Percentiles rank a stretch among this genome's conserved stretches.
These are phyloP conservation scores for Epinephelus lanceolatus DNA, from an alignment of 2,113 vertebrate species.

Conservation along the genomic window DNA sequence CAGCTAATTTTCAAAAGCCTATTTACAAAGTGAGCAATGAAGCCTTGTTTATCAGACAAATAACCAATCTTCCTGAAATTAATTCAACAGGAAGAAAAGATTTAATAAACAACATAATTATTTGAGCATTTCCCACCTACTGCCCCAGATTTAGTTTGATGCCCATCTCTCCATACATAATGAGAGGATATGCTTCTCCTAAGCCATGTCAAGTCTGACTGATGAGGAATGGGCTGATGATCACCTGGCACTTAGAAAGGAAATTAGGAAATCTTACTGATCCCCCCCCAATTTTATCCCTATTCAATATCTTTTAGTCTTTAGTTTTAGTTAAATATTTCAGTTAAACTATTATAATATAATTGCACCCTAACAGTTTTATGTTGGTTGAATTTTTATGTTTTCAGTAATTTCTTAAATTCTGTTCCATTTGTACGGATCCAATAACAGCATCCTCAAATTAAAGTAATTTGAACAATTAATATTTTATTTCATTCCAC, in stretches of 20 bases:
- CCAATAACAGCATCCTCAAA: not conserved
- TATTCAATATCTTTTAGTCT: too few relatives aligned
- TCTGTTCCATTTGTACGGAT: not conserved
- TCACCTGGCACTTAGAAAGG: not conserved
- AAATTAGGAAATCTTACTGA: not conserved
- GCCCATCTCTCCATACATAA: not conserved
- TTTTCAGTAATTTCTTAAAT: not conserved
- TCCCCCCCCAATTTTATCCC: not conserved
- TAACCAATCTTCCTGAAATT: constrained; percentile 1
- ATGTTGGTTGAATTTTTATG: not conserved
- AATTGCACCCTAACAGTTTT: not conserved
- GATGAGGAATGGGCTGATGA: not conserved
- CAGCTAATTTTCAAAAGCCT: constrained; percentile 11
- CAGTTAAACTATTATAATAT: not conserved
- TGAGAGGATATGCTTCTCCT: not conserved
- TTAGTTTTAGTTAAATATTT: not conserved
- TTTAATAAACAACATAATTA: constrained; percentile 20
- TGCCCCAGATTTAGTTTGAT: not conserved
- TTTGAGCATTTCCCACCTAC: not conserved
- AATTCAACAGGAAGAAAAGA: constrained; percentile 11
- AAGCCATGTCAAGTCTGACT: not conserved
- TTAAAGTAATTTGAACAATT: not conserved
- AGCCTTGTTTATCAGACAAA: constrained; percentile 12
- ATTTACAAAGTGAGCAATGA: constrained; percentile 14
- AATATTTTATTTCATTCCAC: not conserved